phyloP scores from a whole-genome alignment of 2,113 vertebrate genomes.

The Epinephelus cyanopodus region DNA sequence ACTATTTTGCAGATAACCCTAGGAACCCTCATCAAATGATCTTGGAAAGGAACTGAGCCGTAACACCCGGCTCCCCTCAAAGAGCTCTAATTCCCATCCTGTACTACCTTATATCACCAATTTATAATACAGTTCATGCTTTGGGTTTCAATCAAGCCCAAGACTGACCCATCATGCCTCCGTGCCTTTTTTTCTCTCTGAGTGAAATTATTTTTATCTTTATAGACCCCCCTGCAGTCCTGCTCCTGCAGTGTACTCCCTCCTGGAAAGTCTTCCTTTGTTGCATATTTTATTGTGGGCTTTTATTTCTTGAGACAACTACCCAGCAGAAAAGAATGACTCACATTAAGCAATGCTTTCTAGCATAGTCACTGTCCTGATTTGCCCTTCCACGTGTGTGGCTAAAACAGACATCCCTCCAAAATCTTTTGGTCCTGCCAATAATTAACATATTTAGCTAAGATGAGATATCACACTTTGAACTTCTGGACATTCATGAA shows the following conservation, averaged over 20 bases:
- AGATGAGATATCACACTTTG: not conserved
- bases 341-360: constrained; percentile 4
- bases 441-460: not conserved
- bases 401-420: not conserved
- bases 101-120: constrained; percentile 15
- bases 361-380: not conserved
- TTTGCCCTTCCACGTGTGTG: not conserved
- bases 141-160: constrained; percentile 29
- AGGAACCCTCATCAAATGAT: too few relatives aligned
- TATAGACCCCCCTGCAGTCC: not conserved
- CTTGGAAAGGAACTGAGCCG: too few relatives aligned
- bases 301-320: constrained; percentile 32
- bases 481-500: not conserved
- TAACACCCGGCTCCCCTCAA: too few relatives aligned
- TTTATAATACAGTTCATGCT: constrained; percentile 27
- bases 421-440: not conserved
- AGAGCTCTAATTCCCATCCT: too few relatives aligned
- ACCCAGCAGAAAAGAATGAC: constrained; percentile 25
- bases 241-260: not conserved
- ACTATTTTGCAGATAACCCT: too few relatives aligned
- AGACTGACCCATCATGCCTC: constrained; percentile 31
- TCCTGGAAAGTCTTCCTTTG: constrained; percentile 29
- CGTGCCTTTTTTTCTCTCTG: not conserved
- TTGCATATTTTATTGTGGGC: constrained; percentile 15
- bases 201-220: constrained; percentile 42